Conservation (phyloP, 2,888 invertebrate genomes). For the Fragum whitleyi region DNA sequence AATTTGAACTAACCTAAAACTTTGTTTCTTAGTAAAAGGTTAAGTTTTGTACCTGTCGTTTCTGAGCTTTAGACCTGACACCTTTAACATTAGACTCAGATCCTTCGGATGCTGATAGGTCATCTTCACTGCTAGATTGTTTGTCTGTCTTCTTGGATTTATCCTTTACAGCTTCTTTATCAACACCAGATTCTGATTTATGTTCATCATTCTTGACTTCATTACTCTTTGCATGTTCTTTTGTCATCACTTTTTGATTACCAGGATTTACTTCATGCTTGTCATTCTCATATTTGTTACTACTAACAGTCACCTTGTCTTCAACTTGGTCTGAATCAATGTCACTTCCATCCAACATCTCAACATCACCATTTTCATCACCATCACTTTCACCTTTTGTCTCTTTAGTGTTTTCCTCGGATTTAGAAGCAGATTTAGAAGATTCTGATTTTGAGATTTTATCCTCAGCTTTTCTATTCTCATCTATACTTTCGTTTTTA, state of each 20-base stretch:
- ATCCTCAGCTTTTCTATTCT: too few species aligned
- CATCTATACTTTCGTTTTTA: background rate
- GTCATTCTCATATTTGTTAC: conserved; percentile 12
- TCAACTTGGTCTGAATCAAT: background rate
- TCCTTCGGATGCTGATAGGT: conserved; percentile 32
- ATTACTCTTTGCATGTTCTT: too few species aligned
- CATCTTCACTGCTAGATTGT: background rate
- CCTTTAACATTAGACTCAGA: conserved; percentile 37
- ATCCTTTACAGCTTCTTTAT: background rate
- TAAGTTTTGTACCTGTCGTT: conserved; percentile 64
- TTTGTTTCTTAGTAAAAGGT: too few species aligned
- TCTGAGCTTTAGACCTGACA: conserved; percentile 45
- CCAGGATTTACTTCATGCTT: conserved; percentile 29
- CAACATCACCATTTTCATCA: background rate
- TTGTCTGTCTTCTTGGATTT: background rate
- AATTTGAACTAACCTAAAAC: too few species aligned
- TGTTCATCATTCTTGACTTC: conserved; percentile 33
- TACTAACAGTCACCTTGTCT: background rate
- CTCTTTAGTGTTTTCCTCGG: too few species aligned
- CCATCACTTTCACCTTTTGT: background rate
- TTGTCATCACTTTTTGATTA: background rate
- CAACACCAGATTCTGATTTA: conserved; percentile 11
- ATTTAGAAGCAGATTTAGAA: too few species aligned
- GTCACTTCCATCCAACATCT: background rate
- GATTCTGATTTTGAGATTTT: background rate